Evolutionary conservation across 1,140 invertebrate genomes (phyloP), one percentile per base, ranked within the genome.

Genomic region (Tetragnatha versicolor): DNA sequence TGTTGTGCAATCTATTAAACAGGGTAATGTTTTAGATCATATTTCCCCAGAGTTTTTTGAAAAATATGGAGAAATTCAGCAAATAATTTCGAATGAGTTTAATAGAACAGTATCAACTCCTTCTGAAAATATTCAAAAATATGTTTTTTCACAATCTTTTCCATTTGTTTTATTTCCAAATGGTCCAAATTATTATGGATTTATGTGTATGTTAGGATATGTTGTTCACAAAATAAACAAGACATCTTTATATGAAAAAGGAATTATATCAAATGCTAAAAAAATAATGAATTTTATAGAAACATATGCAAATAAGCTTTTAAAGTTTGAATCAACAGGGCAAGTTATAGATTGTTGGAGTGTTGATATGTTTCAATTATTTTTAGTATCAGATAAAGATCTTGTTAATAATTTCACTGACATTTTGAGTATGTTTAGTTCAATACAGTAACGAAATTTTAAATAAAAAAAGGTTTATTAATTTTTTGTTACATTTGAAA

Each of bases 121-220:
- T 5, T 20, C 31, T 22, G 35, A 37, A 37, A 1, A 20, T 3
- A 25, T 61, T 20, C 33, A 61, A 61, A 35, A 61, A 61, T 61
- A 61, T 39, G 22, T 35, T 1, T 61, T 39, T 61, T 61, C 20
- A 22, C 58, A 61, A 37, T 20, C 10, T 35, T 61, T 61, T n/a
- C 58, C 58, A 20, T 61, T 61, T 37, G 14, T 61, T 35, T 14
- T 61, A 20, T 61, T 61, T 37, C 58, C 58, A 20, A 61, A 61
- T 9, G 5, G 14, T 37, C 17, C 58, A 37, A 61, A 61, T 39
- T 61, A 37, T 20, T 61, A 20, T 37, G 33, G 17, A 12, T 61
- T 61, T 25, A 37, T 39, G 17, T 61, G 14, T 5, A 22, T 25
- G 33, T 20, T 61, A 9, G 4, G 31, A 10, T 61, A 37, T 25